Percentiles rank a stretch among this genome's conserved stretches.
These are phyloP conservation scores for Anas georgica DNA, from an alignment of 2,797 vertebrate species.

Conservation along the genomic window DNA sequence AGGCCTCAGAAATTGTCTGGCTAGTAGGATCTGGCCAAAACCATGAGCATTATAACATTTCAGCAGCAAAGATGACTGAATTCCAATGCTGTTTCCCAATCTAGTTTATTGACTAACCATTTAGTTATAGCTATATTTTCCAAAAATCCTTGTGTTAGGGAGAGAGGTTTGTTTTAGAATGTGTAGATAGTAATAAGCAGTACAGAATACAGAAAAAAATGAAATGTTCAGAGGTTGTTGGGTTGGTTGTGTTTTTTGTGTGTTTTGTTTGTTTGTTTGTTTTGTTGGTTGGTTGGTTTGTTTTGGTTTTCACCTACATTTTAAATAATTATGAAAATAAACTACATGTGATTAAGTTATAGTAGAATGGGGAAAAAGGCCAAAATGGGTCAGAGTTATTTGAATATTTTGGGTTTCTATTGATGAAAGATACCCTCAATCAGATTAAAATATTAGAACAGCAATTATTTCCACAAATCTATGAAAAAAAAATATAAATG, in stretches of 20 bases:
- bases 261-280: too few relatives aligned
- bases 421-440: not conserved
- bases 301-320: not conserved
- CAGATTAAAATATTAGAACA: not conserved
- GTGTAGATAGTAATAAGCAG: not conserved
- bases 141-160: not conserved
- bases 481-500: not conserved
- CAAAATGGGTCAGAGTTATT: not conserved
- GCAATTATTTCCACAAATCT: not conserved
- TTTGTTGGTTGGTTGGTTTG: too few relatives aligned
- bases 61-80: not conserved
- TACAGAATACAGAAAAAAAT: not conserved
- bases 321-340: not conserved
- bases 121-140: not conserved
- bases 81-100: not conserved
- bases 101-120: not conserved
- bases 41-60: not conserved
- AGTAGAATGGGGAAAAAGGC: not conserved
- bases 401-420: not conserved
- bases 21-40: not conserved
- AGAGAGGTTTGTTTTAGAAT: not conserved
- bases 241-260: too few relatives aligned
- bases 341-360: not conserved
- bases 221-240: not conserved
- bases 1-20: not conserved